Conservation (phyloP, 2,888 invertebrate genomes). For the Thumatha senex region DNA sequence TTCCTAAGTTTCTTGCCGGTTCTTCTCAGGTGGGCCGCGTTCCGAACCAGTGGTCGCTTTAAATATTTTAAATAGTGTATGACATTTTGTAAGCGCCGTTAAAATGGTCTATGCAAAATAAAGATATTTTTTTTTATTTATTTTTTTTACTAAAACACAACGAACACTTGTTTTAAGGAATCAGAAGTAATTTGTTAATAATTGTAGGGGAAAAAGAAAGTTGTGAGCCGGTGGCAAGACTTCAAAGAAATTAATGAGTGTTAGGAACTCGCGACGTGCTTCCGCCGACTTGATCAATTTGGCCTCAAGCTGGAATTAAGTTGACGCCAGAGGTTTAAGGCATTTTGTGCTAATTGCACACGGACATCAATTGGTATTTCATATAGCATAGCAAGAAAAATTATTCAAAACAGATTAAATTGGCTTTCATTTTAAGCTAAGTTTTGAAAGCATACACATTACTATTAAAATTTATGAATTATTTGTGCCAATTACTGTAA, state of each 20-base stretch:
- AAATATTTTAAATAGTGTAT: too few relatives aligned
- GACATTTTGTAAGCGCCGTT: too few relatives aligned
- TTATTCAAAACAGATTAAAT: conserved; percentile 54
- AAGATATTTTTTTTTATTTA: too few relatives aligned
- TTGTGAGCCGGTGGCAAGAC: conserved; percentile 68
- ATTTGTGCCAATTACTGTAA: too few relatives aligned
- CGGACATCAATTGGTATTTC: conserved; percentile 48
- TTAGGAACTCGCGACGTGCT: conserved; percentile 79
- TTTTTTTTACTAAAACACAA: conserved; percentile 43
- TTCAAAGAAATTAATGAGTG: conserved; percentile 82
- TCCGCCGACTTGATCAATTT: conserved; percentile 77
- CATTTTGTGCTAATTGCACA: conserved; percentile 72
- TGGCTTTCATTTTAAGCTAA: conserved; percentile 38
- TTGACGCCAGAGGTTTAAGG: conserved; percentile 64
- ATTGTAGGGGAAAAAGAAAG: conserved; percentile 71
- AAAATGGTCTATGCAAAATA: too few relatives aligned
- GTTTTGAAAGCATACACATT: too few relatives aligned
- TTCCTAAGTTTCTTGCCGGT: too few relatives aligned
- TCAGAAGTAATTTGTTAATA: conserved; percentile 74
- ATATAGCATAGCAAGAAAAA: conserved; percentile 56
- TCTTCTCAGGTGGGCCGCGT: too few relatives aligned
- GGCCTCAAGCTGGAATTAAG: conserved; percentile 81
- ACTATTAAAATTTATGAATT: conserved; percentile 48
- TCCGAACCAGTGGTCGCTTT: too few relatives aligned
- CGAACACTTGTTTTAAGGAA: conserved; percentile 63